A percentile compares a stretch with the other conserved stretches of the same genome.
These are phyloP conservation scores for Theristicus caerulescens DNA, from an alignment of 2,113 vertebrate genomes.

Conservation along the genomic window DNA sequence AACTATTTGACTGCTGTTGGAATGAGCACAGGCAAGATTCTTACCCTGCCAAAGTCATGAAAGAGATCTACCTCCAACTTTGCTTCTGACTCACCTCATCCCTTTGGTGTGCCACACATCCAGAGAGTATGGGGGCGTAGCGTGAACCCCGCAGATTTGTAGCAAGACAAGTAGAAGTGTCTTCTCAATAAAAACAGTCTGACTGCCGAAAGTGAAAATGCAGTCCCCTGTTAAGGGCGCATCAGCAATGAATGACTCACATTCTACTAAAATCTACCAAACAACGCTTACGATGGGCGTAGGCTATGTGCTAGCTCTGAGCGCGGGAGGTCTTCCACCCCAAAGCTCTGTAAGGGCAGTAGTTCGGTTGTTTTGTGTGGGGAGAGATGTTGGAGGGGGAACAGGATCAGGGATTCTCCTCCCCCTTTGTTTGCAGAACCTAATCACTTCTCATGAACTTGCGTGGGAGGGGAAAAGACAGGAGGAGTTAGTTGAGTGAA, in stretches of 20 bases:
- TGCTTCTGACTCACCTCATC: background rate
- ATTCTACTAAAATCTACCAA: background rate
- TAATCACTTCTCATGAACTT: background rate
- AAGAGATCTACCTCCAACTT: background rate
- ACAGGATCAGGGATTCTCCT: background rate
- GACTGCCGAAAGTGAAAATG: background rate
- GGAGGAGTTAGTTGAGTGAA: background rate
- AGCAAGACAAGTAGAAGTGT: background rate
- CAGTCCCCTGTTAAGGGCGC: background rate
- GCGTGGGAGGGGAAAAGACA: background rate
- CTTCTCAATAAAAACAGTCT: background rate
- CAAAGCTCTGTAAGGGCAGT: background rate
- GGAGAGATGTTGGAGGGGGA: background rate
- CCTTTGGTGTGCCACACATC: background rate
- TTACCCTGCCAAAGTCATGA: background rate
- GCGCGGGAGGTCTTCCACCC: background rate
- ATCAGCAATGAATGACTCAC: background rate
- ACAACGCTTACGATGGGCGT: accelerated
- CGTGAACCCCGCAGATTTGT: background rate
- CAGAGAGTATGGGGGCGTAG: background rate
- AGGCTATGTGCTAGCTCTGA: background rate
- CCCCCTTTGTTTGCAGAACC: background rate
- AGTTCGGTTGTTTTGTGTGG: background rate
- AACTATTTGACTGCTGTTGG: background rate
- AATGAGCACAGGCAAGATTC: slow-evolving; percentile 25